Evolutionary conservation across 2,888 invertebrate species (phyloP), one percentile per base, ranked within the genome.

Genomic region (Machimus atricapillus): DNA sequence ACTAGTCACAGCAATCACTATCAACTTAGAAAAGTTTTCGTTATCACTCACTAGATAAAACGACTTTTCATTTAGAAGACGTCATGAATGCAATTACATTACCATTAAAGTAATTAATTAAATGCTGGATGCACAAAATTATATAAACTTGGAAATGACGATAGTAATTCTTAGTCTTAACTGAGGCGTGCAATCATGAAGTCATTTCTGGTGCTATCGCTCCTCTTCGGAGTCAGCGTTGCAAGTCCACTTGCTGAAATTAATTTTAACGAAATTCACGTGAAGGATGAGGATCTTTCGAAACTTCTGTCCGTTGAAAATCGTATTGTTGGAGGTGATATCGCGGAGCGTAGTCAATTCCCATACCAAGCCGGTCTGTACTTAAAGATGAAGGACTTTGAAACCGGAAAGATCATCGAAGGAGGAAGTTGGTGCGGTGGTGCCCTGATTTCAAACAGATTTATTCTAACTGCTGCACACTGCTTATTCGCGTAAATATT

Each of bases 261-360:
- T 23, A 12, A 43, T 43, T 40, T 40, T 8, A 43, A 43, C 23
- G 78, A 78, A 2, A 16, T 76, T 2, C n/a, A 76, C 2, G 9
- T 34, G 34, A 31, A 76, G 5, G 34, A 76, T n/a, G 76, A 37
- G 14, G 34, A 76, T 37, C 31, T 76, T 37, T 12, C 76, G 76
- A 27, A 66, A 19, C 66, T 66, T 52, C 0, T 79, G 23, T 14
- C 81, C 34, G 19, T 81, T 7, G 52, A 52, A 16, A 91, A 91
- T 89, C 92, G 92, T 43, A 92, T 92, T 4, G 90, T 92, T 81
- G 92, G 92, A 46, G 92, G 92, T 34, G 90, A 90, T 87, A 90
- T 91, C n/a, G 92, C 92, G 5, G 89, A 90, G 87, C 90, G 90
- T 0, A 89, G 91, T 85, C 89, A 90, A 40, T 86, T 86, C 37